A percentile compares a stretch with the other conserved stretches of the same genome.
Evolutionary conservation across 2,797 vertebrate species (phyloP).

Genomic region (Tarsius wallacei): DNA sequence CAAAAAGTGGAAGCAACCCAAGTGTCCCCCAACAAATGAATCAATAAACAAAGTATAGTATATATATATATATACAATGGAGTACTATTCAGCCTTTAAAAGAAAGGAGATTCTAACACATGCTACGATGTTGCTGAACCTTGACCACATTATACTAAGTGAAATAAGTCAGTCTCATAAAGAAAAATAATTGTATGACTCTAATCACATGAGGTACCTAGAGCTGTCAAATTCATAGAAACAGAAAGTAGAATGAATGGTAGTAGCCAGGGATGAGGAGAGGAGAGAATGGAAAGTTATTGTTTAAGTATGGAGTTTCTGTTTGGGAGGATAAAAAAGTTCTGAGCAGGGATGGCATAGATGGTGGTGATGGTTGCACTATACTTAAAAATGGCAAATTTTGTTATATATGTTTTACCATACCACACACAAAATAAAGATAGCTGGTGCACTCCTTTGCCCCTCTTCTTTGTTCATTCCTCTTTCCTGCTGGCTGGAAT

Average conservation of each 20-base stretch:
- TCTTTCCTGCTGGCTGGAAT: background rate
- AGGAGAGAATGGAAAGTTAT: background rate
- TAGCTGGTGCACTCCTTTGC: background rate
- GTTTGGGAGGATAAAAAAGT: background rate
- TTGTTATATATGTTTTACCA: background rate
- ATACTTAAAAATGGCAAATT: background rate
- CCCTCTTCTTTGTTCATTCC: background rate
- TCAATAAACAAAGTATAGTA: background rate
- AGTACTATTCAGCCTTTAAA: background rate
- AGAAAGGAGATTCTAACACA: background rate
- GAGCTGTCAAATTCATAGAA: background rate
- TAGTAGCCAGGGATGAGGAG: background rate
- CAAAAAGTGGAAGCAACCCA: background rate
- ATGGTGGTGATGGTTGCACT: background rate
- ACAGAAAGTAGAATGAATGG: conserved; percentile 8
- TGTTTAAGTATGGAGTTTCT: background rate
- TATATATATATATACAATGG: background rate
- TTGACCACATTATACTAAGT: background rate
- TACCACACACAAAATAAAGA: background rate
- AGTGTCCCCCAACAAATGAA: background rate
- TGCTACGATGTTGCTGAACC: background rate
- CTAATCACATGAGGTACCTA: background rate
- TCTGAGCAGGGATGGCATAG: background rate
- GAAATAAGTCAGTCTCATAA: conserved; percentile 5
- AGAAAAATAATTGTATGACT: background rate